Percentiles rank a stretch among this genome's conserved stretches.
Evolutionary conservation across 2,113 vertebrate species (phyloP).

Genomic region (Tylochromis polylepis): DNA sequence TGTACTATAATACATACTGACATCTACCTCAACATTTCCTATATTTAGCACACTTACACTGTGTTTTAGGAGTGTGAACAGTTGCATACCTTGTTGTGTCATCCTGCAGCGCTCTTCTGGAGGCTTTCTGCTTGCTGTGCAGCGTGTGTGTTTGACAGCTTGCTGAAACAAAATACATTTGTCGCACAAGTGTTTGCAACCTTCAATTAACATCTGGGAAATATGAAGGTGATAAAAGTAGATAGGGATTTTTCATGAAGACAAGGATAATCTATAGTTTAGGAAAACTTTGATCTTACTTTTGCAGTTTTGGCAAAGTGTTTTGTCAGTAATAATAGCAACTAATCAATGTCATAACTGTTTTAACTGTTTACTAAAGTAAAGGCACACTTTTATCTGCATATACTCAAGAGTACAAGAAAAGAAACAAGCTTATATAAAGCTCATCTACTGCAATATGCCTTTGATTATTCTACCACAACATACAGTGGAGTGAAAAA

Average conservation of each 20-base stretch:
- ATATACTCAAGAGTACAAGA: background rate
- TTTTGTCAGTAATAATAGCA: background rate
- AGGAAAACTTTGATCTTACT: background rate
- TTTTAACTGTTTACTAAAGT: background rate
- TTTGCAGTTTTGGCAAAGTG: background rate
- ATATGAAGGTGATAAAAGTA: background rate
- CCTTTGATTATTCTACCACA: background rate
- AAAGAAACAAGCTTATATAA: background rate
- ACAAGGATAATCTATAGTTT: background rate
- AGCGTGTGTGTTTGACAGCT: background rate
- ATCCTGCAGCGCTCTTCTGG: background rate
- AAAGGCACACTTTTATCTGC: background rate
- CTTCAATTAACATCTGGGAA: constrained; percentile 9
- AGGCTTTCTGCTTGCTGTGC: background rate
- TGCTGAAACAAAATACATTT: constrained; percentile 1
- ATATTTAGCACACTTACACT: constrained; percentile 7
- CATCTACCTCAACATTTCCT: background rate
- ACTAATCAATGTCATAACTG: background rate
- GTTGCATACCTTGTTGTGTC: constrained; percentile 13
- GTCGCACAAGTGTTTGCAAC: background rate
- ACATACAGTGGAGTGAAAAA: background rate
- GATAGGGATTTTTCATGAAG: background rate
- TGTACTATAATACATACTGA: background rate
- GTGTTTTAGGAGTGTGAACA: background rate
- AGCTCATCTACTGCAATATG: background rate